Evolutionary conservation across 2,888 invertebrate genomes (phyloP).

Genomic region (Hymenopus coronatus): DNA sequence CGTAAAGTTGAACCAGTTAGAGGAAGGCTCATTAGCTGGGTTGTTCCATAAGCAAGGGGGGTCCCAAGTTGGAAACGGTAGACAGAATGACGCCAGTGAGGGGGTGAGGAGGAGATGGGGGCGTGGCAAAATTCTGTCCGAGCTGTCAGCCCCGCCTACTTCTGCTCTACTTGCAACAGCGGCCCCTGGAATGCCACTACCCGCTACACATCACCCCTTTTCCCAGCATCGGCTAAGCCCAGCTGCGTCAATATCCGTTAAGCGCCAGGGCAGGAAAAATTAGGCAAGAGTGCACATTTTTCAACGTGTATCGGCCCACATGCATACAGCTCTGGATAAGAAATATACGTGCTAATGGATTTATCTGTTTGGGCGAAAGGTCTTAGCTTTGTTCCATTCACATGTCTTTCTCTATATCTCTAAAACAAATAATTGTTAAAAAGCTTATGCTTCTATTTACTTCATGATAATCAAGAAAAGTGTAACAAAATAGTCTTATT

Average conservation of each 20-base stretch:
- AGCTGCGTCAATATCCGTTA: background rate
- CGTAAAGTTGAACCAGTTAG: background rate
- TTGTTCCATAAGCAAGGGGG: background rate
- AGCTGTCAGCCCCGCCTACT: slow-evolving; percentile 10
- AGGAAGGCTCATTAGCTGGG: background rate
- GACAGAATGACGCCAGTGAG: background rate
- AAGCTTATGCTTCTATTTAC: no score
- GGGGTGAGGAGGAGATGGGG: background rate
- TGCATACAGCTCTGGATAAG: background rate
- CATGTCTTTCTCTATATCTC: no score
- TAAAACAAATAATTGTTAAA: no score
- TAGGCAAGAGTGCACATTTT: background rate
- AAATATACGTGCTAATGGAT: background rate
- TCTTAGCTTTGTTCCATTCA: no score
- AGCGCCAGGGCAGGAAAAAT: background rate
- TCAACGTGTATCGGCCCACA: background rate
- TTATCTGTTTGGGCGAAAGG: no score
- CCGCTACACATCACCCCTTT: slow-evolving; percentile 3
- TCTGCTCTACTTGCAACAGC: slow-evolving; percentile 22
- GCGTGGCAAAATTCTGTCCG: slow-evolving; percentile 12
- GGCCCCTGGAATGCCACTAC: slow-evolving; percentile 17
- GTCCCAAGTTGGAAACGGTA: background rate
- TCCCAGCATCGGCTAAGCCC: background rate
- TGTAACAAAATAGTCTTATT: no score
- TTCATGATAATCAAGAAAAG: no score